Evolutionary conservation across 2,113 vertebrate species (phyloP).

Genomic region (Tupaia tana): DNA sequence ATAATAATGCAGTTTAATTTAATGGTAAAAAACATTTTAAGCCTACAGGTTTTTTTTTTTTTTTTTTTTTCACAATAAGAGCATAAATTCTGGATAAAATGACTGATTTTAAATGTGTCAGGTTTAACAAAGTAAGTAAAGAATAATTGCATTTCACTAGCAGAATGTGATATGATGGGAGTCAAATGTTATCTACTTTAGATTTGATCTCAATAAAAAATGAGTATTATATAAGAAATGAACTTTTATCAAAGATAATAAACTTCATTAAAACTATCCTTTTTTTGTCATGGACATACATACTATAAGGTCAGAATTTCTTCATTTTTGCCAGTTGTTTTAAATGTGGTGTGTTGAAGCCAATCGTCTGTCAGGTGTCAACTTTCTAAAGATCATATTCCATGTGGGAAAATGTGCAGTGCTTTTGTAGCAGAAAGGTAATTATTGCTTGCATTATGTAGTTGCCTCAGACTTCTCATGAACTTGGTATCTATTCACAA

Average conservation of each 20-base stretch:
- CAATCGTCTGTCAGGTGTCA: constrained; percentile 59
- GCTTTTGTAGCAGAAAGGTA: constrained; percentile 63
- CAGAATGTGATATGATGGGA: constrained; percentile 58
- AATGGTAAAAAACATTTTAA: constrained; percentile 38
- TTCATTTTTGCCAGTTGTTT: constrained; percentile 58
- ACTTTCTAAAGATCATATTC: constrained; percentile 77
- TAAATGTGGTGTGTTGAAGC: constrained; percentile 34
- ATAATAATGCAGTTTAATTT: constrained; percentile 11
- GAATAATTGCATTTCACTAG: constrained; percentile 62
- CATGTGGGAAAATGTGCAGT: constrained; percentile 76
- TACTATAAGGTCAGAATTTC: not conserved
- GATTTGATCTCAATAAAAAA: constrained; percentile 62
- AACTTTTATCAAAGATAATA: constrained; percentile 17
- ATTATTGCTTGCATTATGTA: constrained; percentile 61
- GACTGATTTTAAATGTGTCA: constrained; percentile 6
- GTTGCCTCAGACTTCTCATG: constrained; percentile 49
- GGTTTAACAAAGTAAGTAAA: constrained; percentile 49
- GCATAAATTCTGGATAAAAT: constrained; percentile 49
- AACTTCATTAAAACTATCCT: constrained; percentile 9
- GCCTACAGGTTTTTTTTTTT: constrained; percentile 23
- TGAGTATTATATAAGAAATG: not conserved
- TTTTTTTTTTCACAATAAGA: constrained; percentile 25
- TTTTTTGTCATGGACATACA: not conserved
- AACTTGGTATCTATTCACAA: constrained; percentile 71
- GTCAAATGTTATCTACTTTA: constrained; percentile 57